Evolutionary conservation across 2,797 vertebrate species (phyloP).

Genomic region (Scarus forsteni): DNA sequence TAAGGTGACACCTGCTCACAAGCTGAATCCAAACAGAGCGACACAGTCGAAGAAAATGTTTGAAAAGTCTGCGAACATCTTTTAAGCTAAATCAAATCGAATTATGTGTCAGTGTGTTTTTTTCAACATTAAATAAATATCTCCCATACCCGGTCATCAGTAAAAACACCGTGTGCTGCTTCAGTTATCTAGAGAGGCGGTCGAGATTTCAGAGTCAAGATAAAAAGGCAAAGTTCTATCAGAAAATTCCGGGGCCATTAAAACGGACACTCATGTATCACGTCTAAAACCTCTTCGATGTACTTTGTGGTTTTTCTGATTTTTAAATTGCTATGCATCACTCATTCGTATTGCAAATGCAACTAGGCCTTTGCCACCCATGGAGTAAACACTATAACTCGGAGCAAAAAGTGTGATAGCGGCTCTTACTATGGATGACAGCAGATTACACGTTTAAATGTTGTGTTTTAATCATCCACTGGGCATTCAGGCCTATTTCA

Average conservation of each 20-base stretch:
- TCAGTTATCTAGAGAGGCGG: slow-evolving; percentile 14
- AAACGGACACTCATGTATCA: background rate
- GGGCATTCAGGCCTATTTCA: background rate
- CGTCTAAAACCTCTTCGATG: no score
- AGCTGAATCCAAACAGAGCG: background rate
- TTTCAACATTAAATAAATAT: background rate
- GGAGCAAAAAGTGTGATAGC: no score
- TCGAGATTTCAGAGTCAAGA: background rate
- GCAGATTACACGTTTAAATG: background rate
- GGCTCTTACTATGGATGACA: background rate
- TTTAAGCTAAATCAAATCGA: background rate
- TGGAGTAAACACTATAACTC: background rate
- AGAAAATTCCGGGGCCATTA: background rate
- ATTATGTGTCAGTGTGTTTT: background rate
- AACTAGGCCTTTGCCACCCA: background rate
- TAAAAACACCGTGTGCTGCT: background rate
- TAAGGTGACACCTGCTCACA: slow-evolving; percentile 62
- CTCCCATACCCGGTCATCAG: background rate
- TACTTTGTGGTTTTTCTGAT: no score
- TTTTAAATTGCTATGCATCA: background rate
- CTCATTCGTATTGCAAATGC: background rate
- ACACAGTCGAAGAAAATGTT: background rate
- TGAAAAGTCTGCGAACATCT: no score
- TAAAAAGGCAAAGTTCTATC: background rate
- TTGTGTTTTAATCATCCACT: background rate